Conservation (phyloP, 1,140 invertebrate species). For the Platorchestia sp. region DNA sequence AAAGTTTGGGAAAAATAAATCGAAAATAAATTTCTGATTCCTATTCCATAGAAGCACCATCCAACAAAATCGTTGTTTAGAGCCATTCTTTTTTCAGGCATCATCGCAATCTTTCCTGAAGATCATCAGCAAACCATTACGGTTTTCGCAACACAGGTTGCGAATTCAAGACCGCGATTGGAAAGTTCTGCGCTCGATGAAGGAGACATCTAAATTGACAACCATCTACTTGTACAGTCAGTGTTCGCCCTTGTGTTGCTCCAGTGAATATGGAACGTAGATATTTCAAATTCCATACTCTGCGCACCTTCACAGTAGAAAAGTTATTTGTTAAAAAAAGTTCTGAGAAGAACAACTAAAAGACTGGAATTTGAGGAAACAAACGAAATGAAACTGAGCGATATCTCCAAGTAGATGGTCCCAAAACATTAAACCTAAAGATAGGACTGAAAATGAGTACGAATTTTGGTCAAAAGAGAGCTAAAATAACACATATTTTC, state of each 20-base stretch:
- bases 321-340: background rate
- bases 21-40: no score
- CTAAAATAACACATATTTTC: background rate
- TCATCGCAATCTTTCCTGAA: background rate
- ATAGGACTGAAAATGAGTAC: background rate
- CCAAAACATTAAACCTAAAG: background rate
- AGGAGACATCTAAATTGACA: no score
- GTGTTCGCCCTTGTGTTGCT: background rate
- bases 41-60: no score
- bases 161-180: background rate
- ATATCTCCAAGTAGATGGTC: background rate
- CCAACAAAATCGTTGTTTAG: no score
- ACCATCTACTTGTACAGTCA: background rate
- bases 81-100: background rate
- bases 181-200: background rate
- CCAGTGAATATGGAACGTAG: background rate
- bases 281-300: background rate
- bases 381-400: background rate
- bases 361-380: background rate
- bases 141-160: background rate
- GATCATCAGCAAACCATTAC: background rate
- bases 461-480: background rate
- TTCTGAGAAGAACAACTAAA: background rate
- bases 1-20: no score
- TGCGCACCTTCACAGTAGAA: background rate